A percentile compares a stretch with the other conserved stretches of the same genome.
phyloP scores from a whole-genome alignment of 2,888 invertebrate genomes.

The Agonopterix arenella region DNA sequence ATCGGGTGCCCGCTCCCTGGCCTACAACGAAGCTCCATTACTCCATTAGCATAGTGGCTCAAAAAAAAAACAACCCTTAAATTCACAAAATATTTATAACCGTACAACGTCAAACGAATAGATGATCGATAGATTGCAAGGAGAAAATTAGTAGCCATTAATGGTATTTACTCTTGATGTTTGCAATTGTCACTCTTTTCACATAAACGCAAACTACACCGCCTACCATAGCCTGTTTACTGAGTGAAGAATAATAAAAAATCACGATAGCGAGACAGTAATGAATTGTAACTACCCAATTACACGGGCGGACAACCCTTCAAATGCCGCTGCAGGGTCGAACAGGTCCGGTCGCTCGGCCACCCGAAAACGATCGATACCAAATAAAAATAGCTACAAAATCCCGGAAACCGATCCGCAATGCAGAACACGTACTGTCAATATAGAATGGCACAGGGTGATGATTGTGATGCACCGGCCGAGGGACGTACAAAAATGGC shows the following conservation, averaged over 20 bases:
- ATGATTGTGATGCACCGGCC: slow-evolving; percentile 70
- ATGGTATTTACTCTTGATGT: no score
- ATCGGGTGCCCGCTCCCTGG: no score
- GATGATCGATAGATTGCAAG: no score
- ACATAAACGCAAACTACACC: no score
- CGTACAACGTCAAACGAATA: no score
- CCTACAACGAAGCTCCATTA: no score
- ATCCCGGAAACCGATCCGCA: slow-evolving; percentile 58
- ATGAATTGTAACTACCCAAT: slow-evolving; percentile 74
- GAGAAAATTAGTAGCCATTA: no score
- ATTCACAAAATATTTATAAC: no score
- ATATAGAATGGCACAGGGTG: slow-evolving; percentile 65
- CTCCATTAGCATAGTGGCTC: no score
- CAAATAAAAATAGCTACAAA: slow-evolving; percentile 68
- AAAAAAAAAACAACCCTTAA: no score
- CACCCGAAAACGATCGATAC: slow-evolving; percentile 47
- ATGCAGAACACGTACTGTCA: slow-evolving; percentile 71
- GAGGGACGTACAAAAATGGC: slow-evolving; percentile 47
- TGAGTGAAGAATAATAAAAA: slow-evolving; percentile 20
- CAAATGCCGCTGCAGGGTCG: slow-evolving; percentile 37
- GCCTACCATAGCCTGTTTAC: no score
- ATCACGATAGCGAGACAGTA: slow-evolving; percentile 48
- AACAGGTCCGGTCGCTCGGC: slow-evolving; percentile 23
- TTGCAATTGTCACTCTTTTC: no score
- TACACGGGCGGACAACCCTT: slow-evolving; percentile 69